A percentile compares a stretch with the other conserved stretches of the same genome.
Conservation (phyloP, 2,113 vertebrate genomes). For the Lates calcarifer region DNA sequence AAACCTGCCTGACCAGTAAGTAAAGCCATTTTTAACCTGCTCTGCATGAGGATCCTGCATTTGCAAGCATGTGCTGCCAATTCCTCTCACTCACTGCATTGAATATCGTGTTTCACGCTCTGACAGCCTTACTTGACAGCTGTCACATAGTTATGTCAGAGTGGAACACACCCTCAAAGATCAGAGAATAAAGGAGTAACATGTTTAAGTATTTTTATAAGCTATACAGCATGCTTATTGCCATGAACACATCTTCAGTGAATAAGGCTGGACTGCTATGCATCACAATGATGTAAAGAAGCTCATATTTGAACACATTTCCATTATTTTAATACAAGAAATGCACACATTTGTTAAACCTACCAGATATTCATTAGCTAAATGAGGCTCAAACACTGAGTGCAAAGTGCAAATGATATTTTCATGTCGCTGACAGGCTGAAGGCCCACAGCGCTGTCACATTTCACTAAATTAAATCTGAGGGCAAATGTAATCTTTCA, state of each 20-base stretch:
- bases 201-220: not conserved
- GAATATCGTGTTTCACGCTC: not conserved
- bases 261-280: not conserved
- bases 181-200: not conserved
- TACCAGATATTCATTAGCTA: constrained; percentile 41
- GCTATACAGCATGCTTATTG: not conserved
- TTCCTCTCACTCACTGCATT: constrained; percentile 16
- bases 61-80: not conserved
- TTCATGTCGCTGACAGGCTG: constrained; percentile 29
- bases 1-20: not conserved
- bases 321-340: constrained; percentile 40
- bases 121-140: constrained; percentile 26
- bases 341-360: constrained; percentile 7
- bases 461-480: constrained; percentile 59
- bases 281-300: not conserved
- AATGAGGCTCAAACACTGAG: constrained; percentile 35
- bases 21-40: not conserved
- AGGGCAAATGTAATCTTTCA: constrained; percentile 40
- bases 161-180: not conserved
- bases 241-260: not conserved
- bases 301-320: not conserved
- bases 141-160: constrained; percentile 11
- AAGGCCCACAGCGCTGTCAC: constrained; percentile 23
- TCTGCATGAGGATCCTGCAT: not conserved
- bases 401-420: constrained; percentile 29